These are phyloP conservation scores for Temnothorax ravouxi DNA, from an alignment of 2,888 invertebrate genomes.

Conservation along the genomic window DNA sequence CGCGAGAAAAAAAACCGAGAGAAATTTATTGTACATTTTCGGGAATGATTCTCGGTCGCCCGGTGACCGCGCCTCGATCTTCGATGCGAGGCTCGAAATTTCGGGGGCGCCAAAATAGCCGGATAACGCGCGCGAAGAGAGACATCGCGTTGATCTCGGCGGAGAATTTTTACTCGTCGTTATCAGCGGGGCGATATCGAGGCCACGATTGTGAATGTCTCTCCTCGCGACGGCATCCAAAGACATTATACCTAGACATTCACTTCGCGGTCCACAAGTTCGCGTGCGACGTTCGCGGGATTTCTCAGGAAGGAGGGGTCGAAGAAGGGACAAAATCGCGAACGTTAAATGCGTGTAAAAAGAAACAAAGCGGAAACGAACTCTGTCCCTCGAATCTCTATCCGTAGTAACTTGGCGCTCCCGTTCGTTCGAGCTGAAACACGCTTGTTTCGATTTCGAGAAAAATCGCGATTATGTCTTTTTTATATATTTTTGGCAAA, in stretches of 20 bases:
- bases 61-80: constrained; percentile 83
- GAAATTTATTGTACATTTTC: constrained; percentile 81
- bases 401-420: constrained; percentile 82
- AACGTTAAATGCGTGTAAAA: constrained; percentile 31
- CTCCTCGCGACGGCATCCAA: constrained; percentile 61
- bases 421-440: constrained; percentile 78
- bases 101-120: constrained; percentile 77
- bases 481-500: constrained; percentile 86
- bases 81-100: constrained; percentile 80
- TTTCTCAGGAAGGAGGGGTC: constrained; percentile 45
- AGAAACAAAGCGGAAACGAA: constrained; percentile 61
- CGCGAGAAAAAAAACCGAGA: constrained; percentile 53
- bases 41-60: constrained; percentile 80
- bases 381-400: constrained; percentile 71
- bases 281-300: constrained; percentile 42
- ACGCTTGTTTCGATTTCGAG: constrained; percentile 79
- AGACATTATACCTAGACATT: constrained; percentile 41
- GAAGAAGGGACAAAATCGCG: constrained; percentile 25
- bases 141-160: constrained; percentile 63
- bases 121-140: constrained; percentile 59
- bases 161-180: constrained; percentile 29
- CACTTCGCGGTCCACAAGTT: constrained; percentile 60
- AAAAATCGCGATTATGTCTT: constrained; percentile 82
- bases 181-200: background rate
- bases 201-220: constrained; percentile 53